Base-by-base conservation (phyloP, 2,888 invertebrate genomes). In the Leucoptera coffeella region DNA sequence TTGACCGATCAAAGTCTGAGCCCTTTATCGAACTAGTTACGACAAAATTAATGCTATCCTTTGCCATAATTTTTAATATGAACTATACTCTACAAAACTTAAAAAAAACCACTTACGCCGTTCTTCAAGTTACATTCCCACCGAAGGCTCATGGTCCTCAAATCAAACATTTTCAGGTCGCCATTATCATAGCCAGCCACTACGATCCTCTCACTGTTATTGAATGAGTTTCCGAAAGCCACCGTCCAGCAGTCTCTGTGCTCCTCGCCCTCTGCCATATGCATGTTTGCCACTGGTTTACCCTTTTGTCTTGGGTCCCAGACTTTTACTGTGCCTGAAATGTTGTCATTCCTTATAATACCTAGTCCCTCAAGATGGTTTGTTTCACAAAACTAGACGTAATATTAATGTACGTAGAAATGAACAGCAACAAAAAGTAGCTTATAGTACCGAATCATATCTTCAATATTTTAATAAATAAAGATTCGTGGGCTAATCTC, bases 111-210 rank as follows among this genome's bases (percentile, higher is more conserved):
- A 72, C 49, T 62, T 73, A 80, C 82, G 38, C 95, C 95, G 73
- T 94, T 94, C 47, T 87, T 89, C 22, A 94, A 64, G 51, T 93
- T 91, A 26, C 85, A 85, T 46, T 95, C 93, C 94, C 94, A 96
- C 42, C 81, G 69, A 1, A 93, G 58, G 1, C 79, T 71, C 83
- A 94, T 87, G 4, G 80, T 79, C 31, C 84, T 77, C 14, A 96
- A 65, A 52, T 96, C 94, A 50, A 91, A 95, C 61, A 96, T 77
- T 59, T 95, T 96, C 2, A 96, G 57, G 47, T 96, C 96, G 0
- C 96, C 96, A 52, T 96, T 96, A 46, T 96, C 95, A 45, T 94
- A 96, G 2, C 96, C 96, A 7, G 94, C 89, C 14, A 82, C 85
- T 0, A 96, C 81, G 29, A 86, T 74, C 29, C 95, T 75, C 41